Evolutionary conservation across 2,797 vertebrate genomes (phyloP), one percentile per base, ranked within the genome.

Genomic region (Microctenopoma steveboyesi): DNA sequence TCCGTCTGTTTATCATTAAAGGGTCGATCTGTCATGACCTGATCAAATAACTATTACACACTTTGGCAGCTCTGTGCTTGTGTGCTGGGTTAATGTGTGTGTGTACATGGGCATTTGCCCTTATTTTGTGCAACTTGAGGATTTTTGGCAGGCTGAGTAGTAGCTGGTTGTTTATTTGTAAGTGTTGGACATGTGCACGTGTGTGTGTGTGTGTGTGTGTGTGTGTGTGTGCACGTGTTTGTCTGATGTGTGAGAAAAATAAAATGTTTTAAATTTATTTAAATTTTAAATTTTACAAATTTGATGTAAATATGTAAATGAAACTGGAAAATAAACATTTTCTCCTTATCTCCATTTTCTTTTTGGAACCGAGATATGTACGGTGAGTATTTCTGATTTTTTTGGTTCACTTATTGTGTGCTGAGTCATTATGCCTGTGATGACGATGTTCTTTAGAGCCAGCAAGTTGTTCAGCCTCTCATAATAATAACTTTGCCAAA

Each of bases 11-110:
- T 90, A 79, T 81, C 81, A 66, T 86, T 73, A 81, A 78, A 83
- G 67, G 64, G 71, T 85, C 11, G 60, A 79, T 90, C 86, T 90
- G 92, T 92, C 92, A 88, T 79, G 79, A 89, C 89, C 90, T 79
- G 91, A 90, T 93, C 79, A 90, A 90, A 91, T 83, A 86, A 71
- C 79, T 85, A 58, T 87, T 86, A 89, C 82, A 84, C 80, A 75
- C 78, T 78, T 85, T 86, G 84, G 85, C 88, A 86, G 78, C 46
- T 27, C 40, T 59, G 49, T 37, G 40, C 13, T 33, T 33, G 30
- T 59, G 49, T 37, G 40, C 13, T 4, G 5, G 30, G 37, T 39
- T 9, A 39, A 18, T 18, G n/a, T 65, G 46, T 50, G 1, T 46
- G 10, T 74, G 58, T 74, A 64, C 53, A 1, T 69, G 60, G 57